These are phyloP conservation scores for Phaethornis superciliosus DNA, from an alignment of 2,113 vertebrate species.

Conservation along the genomic window DNA sequence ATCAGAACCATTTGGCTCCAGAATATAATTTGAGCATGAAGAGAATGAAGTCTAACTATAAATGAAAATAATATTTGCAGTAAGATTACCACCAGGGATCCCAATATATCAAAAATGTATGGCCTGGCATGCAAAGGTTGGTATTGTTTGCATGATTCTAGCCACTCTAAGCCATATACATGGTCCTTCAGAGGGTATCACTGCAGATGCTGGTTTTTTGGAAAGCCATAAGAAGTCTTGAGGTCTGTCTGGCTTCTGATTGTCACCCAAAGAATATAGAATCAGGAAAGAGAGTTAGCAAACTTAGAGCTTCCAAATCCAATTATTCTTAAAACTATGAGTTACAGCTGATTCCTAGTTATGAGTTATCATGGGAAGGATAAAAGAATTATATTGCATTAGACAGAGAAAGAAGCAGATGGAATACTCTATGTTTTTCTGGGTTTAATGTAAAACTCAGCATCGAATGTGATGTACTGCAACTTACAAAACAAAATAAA, in stretches of 20 bases:
- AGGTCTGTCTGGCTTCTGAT: not conserved
- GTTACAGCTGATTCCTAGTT: not conserved
- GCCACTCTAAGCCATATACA: accelerated
- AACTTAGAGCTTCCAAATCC: accelerated
- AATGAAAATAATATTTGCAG: not conserved
- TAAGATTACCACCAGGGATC: not conserved
- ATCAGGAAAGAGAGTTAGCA: not conserved
- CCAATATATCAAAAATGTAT: not conserved
- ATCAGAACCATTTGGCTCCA: not conserved
- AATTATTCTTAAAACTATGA: not conserved
- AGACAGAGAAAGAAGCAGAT: not conserved
- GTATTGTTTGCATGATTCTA: not conserved
- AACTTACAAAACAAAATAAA: not conserved
- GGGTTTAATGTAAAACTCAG: not conserved
- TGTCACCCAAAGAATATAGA: not conserved
- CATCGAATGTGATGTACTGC: not conserved
- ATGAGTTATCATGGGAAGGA: not conserved
- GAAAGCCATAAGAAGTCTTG: not conserved
- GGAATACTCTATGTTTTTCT: not conserved
- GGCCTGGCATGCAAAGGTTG: not conserved
- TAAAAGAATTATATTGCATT: not conserved
- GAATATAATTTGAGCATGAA: not conserved
- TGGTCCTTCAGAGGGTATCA: accelerated
- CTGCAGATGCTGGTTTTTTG: not conserved
- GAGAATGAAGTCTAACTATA: accelerated